Percentiles rank a stretch among this genome's conserved stretches.
Conservation (phyloP, 2,888 invertebrate genomes). For the Petrophora chlorosata region DNA sequence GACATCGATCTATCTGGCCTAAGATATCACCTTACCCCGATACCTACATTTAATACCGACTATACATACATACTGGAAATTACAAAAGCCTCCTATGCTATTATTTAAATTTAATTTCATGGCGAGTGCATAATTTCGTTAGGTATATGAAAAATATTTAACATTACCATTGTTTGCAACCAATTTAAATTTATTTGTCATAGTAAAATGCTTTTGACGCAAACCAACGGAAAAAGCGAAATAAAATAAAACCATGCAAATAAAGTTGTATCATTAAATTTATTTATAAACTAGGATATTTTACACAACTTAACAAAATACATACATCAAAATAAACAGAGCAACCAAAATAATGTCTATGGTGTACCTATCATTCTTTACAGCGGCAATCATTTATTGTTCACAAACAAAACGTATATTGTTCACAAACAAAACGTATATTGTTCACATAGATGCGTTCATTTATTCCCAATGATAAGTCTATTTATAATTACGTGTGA, state of each 20-base stretch:
- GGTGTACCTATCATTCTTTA: conserved; percentile 52
- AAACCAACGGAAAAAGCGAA: conserved; percentile 45
- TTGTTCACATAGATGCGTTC: conserved; percentile 22
- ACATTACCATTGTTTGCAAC: neutral
- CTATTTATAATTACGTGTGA: neutral
- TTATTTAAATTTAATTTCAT: conserved; percentile 19
- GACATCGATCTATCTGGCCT: conserved; percentile 74
- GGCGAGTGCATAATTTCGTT: conserved; percentile 11
- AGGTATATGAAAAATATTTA: conserved; percentile 16
- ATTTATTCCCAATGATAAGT: conserved; percentile 6
- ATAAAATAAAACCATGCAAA: conserved; percentile 72
- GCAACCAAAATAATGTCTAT: conserved; percentile 70
- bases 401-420: conserved; percentile 16
- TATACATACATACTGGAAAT: conserved; percentile 60
- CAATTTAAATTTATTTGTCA: neutral
- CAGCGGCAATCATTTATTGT: conserved; percentile 49
- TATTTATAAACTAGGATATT: conserved; percentile 81
- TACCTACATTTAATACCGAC: conserved; percentile 54
- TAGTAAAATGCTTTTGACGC: neutral
- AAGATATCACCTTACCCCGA: conserved; percentile 65
- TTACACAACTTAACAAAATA: conserved; percentile 84
- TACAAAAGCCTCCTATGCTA: conserved; percentile 55
- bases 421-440: neutral
- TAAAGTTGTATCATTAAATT: conserved; percentile 72
- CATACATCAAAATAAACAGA: conserved; percentile 81